Evolutionary conservation across 2,888 invertebrate species (phyloP).

Genomic region (Megaustenia siamemsis): DNA sequence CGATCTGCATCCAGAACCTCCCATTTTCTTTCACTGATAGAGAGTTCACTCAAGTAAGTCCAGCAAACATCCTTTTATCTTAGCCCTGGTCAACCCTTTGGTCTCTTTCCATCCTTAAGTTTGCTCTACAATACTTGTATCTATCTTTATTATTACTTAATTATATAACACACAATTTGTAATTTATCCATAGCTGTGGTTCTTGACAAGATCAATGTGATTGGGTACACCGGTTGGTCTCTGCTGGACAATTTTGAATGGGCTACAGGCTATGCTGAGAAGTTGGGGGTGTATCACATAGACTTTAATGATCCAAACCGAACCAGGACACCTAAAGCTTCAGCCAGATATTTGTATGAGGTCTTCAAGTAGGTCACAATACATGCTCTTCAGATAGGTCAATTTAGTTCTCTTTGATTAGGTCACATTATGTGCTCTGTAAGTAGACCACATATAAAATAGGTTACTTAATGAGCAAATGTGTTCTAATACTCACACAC

Average conservation of each 20-base stretch:
- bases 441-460: neutral
- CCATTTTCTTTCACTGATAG: too few relatives aligned
- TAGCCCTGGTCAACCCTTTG: too few relatives aligned
- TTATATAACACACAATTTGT: too few relatives aligned
- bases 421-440: neutral
- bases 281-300: constrained; percentile 87
- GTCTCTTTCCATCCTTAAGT: too few relatives aligned
- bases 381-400: neutral
- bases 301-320: constrained; percentile 86
- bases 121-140: too few relatives aligned
- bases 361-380: constrained; percentile 56
- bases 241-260: constrained; percentile 92
- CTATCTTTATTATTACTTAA: too few relatives aligned
- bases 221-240: constrained; percentile 89
- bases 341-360: constrained; percentile 77
- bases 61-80: too few relatives aligned
- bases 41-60: too few relatives aligned
- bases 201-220: constrained; percentile 75
- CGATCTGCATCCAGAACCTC: too few relatives aligned
- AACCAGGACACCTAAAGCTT: constrained; percentile 85
- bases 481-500: too few relatives aligned
- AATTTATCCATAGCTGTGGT: constrained; percentile 57
- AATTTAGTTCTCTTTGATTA: neutral
- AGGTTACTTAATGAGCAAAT: too few relatives aligned
- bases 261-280: constrained; percentile 86